Percentiles rank a stretch among this genome's conserved stretches.
These are phyloP conservation scores for Gari tellinella DNA, from an alignment of 2,888 invertebrate species.

Conservation along the genomic window DNA sequence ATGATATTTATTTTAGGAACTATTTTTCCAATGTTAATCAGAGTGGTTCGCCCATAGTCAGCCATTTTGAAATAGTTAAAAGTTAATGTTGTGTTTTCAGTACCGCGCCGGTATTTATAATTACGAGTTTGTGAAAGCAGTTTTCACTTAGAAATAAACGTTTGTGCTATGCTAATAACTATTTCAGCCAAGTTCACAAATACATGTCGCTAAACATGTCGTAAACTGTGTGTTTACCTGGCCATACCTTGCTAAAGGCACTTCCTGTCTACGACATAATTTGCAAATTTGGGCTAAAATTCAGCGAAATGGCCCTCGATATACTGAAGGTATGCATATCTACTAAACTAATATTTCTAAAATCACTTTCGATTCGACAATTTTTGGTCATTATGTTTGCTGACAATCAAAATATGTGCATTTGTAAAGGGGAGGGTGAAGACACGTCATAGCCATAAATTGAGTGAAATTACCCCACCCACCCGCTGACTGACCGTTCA, in stretches of 20 bases:
- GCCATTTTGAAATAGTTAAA: slow-evolving; percentile 46
- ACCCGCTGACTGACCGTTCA: too few species aligned
- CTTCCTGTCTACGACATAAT: slow-evolving; percentile 21
- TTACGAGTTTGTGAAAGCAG: background rate
- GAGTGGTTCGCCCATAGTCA: slow-evolving; percentile 26
- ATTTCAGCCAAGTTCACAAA: background rate
- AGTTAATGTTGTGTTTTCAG: background rate
- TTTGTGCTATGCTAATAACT: slow-evolving; percentile 14
- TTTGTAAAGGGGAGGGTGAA: too few species aligned
- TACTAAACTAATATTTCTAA: too few species aligned
- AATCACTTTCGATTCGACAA: too few species aligned
- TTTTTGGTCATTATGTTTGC: background rate
- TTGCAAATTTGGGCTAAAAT: slow-evolving; percentile 1
- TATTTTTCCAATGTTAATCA: slow-evolving; percentile 5
- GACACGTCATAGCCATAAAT: too few species aligned
- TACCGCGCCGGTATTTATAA: slow-evolving; percentile 3
- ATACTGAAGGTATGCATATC: too few species aligned
- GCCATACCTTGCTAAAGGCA: slow-evolving; percentile 30
- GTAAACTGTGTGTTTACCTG: slow-evolving; percentile 31
- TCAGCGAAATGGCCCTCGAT: background rate
- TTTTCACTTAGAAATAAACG: background rate
- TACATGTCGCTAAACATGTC: too few species aligned
- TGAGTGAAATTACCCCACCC: slow-evolving; percentile 4
- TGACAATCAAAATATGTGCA: too few species aligned
- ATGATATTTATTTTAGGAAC: background rate